phyloP scores from a whole-genome alignment of 1,140 invertebrate genomes.

The Copidosoma floridanum region DNA sequence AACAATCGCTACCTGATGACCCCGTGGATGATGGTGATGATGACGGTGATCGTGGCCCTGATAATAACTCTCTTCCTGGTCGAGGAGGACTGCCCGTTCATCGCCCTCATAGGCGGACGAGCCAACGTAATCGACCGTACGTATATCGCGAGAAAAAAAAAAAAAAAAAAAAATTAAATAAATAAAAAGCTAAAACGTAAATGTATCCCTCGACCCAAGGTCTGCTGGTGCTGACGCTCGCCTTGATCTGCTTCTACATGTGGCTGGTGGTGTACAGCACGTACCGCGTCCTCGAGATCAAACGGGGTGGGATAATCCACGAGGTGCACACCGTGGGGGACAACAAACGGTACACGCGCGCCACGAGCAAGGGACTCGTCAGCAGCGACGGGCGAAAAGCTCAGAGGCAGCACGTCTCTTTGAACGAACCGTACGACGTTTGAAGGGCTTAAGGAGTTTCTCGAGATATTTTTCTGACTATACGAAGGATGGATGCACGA shows the following conservation, averaged over 20 bases:
- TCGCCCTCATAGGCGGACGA: constrained; percentile 43
- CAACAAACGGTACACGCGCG: constrained; percentile 29
- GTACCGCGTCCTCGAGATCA: constrained; percentile 51
- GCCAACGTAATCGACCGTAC: constrained; percentile 47
- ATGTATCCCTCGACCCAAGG: constrained; percentile 34
- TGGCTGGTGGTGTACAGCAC: constrained; percentile 58
- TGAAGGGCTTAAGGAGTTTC: no score
- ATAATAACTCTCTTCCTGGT: constrained; percentile 47
- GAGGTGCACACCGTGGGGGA: constrained; percentile 41
- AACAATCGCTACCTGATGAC: constrained; percentile 53
- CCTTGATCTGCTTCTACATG: constrained; percentile 48
- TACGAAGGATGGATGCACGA: no score
- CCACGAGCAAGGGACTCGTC: constrained; percentile 28
- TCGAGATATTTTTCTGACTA: no score
- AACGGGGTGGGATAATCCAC: constrained; percentile 49
- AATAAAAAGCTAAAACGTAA: not conserved
- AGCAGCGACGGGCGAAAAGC: constrained; percentile 13
- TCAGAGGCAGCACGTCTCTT: constrained; percentile 29
- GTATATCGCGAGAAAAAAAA: no score
- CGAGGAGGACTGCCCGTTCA: constrained; percentile 47
- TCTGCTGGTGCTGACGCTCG: constrained; percentile 38
- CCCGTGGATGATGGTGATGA: constrained; percentile 56
- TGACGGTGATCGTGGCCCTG: constrained; percentile 48
- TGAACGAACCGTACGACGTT: constrained; percentile 41
- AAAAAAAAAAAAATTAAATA: no score